Conservation (phyloP, 1,140 invertebrate genomes). For the Oncopodura yosiiana region DNA sequence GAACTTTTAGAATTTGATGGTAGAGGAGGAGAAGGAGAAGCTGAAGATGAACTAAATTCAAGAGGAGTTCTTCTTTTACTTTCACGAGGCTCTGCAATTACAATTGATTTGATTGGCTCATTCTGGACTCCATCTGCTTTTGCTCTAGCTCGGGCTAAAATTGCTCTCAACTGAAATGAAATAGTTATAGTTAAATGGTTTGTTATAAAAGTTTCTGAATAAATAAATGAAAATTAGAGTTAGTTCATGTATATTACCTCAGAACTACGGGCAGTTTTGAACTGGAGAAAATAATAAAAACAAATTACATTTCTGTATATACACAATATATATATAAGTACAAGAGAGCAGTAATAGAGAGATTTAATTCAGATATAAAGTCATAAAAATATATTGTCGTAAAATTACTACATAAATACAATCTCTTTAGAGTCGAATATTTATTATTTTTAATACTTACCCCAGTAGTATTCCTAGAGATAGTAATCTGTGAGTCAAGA, state of each 20-base stretch:
- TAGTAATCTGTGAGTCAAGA: conserved; percentile 60
- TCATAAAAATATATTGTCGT: conserved; percentile 1
- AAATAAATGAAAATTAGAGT: too few species aligned
- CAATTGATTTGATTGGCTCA: neutral
- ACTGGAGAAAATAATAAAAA: conserved; percentile 43
- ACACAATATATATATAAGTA: neutral
- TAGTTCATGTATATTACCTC: too few species aligned
- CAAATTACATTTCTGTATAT: neutral
- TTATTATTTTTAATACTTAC: conserved; percentile 43
- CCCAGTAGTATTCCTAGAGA: conserved; percentile 64
- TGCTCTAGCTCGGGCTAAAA: conserved; percentile 53
- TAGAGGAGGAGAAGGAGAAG: neutral
- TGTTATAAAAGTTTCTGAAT: too few species aligned
- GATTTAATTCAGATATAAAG: neutral
- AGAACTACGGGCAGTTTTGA: conserved; percentile 55
- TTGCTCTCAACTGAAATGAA: conserved; percentile 52
- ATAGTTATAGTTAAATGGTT: too few species aligned
- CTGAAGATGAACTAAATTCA: neutral
- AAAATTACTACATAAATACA: neutral
- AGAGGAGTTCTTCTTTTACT: neutral
- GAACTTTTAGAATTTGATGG: neutral
- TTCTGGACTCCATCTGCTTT: conserved; percentile 32
- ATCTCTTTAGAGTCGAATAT: neutral
- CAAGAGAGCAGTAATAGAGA: neutral
- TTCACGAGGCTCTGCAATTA: neutral